Conservation (phyloP, 2,113 vertebrate species). For the Neofelis nebulosa region DNA sequence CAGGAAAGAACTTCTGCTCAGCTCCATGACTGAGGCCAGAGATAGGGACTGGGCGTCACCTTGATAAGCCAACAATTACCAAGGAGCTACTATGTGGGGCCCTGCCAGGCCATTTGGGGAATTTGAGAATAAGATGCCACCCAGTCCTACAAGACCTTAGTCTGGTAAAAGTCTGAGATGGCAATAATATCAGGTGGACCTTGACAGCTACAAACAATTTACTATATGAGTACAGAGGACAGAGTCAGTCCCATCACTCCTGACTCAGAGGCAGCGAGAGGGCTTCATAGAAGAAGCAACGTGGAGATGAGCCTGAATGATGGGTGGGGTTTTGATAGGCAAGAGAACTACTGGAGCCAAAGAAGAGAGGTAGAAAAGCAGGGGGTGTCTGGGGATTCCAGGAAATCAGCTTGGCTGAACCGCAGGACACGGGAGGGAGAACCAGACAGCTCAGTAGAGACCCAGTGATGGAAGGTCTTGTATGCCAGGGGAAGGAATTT, state of each 20-base stretch:
- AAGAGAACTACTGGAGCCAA: neutral
- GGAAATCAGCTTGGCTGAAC: neutral
- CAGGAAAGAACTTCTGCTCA: neutral
- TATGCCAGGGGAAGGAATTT: neutral
- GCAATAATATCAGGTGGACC: neutral
- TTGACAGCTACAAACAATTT: neutral
- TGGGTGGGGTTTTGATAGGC: neutral
- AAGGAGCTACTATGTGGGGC: neutral
- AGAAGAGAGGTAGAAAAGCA: neutral
- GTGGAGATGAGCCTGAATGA: neutral
- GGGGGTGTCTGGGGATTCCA: neutral
- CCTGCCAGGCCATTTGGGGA: neutral
- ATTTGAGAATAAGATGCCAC: neutral
- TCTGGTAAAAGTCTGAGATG: neutral
- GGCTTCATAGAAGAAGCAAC: neutral
- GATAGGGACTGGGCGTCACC: neutral
- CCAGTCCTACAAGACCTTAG: neutral
- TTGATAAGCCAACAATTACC: neutral
- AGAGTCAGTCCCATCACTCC: neutral
- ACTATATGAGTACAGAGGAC: neutral
- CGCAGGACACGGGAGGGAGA: neutral
- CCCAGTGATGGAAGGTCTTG: neutral
- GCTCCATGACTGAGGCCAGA: neutral
- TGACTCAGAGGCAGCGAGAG: neutral
- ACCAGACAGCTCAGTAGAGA: neutral